A percentile compares a stretch with the other conserved stretches of the same genome.
These are phyloP conservation scores for Neosilurus mollespiculum DNA, from an alignment of 2,797 vertebrate species.

Conservation along the genomic window DNA sequence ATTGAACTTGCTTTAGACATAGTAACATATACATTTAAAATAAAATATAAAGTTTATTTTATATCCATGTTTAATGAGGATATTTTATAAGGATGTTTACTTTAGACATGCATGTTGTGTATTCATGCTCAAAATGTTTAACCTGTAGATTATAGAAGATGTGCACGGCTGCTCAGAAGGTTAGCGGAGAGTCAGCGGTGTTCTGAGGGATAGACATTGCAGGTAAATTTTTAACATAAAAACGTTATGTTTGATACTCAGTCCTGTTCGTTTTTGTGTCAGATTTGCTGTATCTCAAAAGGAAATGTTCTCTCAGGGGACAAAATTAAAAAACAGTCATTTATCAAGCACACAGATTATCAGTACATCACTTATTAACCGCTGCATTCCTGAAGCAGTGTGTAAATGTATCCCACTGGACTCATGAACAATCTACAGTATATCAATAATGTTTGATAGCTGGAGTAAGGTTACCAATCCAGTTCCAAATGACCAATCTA, in stretches of 20 bases:
- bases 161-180: slow-evolving; percentile 87
- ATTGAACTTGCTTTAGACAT: background rate
- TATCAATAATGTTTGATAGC: background rate
- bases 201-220: slow-evolving; percentile 74
- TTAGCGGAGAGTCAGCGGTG: slow-evolving; percentile 88
- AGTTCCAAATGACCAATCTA: background rate
- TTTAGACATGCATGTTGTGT: background rate
- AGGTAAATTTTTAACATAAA: slow-evolving; percentile 59
- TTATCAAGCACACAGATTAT: slow-evolving; percentile 11
- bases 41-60: background rate
- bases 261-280: slow-evolving; percentile 13
- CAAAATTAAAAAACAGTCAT: slow-evolving; percentile 28
- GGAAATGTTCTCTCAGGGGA: slow-evolving; percentile 33
- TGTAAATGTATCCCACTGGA: background rate
- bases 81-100: background rate
- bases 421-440: background rate
- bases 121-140: slow-evolving; percentile 9
- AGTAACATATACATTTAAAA: background rate
- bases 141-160: slow-evolving; percentile 86
- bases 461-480: background rate
- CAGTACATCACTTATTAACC: slow-evolving; percentile 3
- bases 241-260: background rate
- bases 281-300: slow-evolving; percentile 16
- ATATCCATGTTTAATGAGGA: background rate
- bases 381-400: slow-evolving; percentile 1